Conservation (phyloP, 2,797 vertebrate species). For the Toxotes lorentzi region DNA sequence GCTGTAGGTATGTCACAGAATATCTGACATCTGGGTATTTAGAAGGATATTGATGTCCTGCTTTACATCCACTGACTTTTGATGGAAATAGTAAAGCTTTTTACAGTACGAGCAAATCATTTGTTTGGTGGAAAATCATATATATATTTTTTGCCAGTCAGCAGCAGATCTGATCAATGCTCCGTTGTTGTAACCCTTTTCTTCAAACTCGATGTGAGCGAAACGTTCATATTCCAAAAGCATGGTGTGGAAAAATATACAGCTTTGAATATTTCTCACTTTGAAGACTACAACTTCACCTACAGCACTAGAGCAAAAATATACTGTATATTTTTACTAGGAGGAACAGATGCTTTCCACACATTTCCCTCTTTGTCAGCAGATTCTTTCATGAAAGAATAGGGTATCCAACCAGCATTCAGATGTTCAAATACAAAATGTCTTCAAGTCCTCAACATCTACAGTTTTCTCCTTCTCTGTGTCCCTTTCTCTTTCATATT, state of each 20-base stretch:
- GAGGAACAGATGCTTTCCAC: slow-evolving; percentile 29
- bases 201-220: not conserved
- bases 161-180: slow-evolving; percentile 7
- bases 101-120: slow-evolving; percentile 13
- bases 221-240: slow-evolving; percentile 7
- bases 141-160: slow-evolving; percentile 11
- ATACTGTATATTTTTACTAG: slow-evolving; percentile 43
- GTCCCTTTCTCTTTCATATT: slow-evolving; percentile 13
- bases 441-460: slow-evolving; percentile 27
- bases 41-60: slow-evolving; percentile 32
- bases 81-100: slow-evolving; percentile 13
- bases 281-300: slow-evolving; percentile 54
- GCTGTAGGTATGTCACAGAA: slow-evolving; percentile 16
- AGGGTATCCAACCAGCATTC: slow-evolving; percentile 40
- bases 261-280: slow-evolving; percentile 42
- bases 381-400: slow-evolving; percentile 48
- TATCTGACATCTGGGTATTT: slow-evolving; percentile 46
- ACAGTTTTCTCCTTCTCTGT: not conserved
- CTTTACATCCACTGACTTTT: slow-evolving; percentile 28
- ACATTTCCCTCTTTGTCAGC: slow-evolving; percentile 57
- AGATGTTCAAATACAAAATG: slow-evolving; percentile 41
- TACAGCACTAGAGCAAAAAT: slow-evolving; percentile 33
- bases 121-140: slow-evolving; percentile 10
- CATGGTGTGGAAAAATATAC: slow-evolving; percentile 24
- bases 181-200: slow-evolving; percentile 26